These are phyloP conservation scores for Patiria miniata DNA, from an alignment of 35 echinoderm and acorn worm genomes.

Conservation along the genomic window DNA sequence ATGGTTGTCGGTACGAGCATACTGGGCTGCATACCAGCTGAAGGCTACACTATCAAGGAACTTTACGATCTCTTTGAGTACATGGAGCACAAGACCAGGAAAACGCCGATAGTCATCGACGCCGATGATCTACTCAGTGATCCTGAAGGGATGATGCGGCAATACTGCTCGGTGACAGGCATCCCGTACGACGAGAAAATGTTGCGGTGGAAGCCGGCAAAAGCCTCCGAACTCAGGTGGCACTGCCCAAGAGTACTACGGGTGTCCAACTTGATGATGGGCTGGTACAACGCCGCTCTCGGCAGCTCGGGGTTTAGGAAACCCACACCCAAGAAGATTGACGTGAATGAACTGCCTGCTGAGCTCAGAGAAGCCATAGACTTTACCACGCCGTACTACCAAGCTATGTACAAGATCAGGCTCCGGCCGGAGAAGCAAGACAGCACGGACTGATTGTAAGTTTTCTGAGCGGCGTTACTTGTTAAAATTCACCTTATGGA, in stretches of 20 bases:
- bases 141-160: constrained; percentile 54
- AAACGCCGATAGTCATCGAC: constrained; percentile 67
- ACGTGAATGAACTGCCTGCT: neutral
- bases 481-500: no score
- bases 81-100: constrained; percentile 33
- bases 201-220: constrained; percentile 60
- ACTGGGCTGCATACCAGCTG: neutral
- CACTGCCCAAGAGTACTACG: constrained; percentile 4
- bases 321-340: neutral
- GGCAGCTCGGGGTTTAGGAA: constrained; percentile 39
- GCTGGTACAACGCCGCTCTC: constrained; percentile 42
- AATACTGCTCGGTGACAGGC: constrained; percentile 64
- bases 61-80: constrained; percentile 59
- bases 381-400: constrained; percentile 35
- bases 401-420: constrained; percentile 22
- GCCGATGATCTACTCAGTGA: constrained; percentile 65
- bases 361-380: constrained; percentile 37
- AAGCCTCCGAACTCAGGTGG: neutral
- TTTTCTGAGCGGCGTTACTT: neutral
- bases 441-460: neutral
- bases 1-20: constrained; percentile 20
- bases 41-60: constrained; percentile 45
- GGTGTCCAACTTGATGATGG: constrained; percentile 11
- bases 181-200: constrained; percentile 60
- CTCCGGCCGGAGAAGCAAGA: constrained; percentile 1